A percentile compares a stretch with the other conserved stretches of the same genome.
These are phyloP conservation scores for Tetragonisca angustula DNA, from an alignment of 2,888 invertebrate species.

Conservation along the genomic window DNA sequence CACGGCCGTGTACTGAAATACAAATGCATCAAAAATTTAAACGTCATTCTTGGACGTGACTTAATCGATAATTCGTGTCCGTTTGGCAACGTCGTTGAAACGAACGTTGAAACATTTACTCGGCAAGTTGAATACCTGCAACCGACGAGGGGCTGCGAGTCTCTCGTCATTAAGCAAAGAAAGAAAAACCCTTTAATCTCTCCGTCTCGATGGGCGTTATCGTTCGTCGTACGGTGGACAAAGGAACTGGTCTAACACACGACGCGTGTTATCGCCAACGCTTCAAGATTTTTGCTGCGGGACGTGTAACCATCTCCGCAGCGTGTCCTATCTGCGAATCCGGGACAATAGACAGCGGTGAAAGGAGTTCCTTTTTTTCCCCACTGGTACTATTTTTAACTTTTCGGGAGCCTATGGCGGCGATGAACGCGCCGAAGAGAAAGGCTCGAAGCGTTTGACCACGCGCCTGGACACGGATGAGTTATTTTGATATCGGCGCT, in stretches of 20 bases:
- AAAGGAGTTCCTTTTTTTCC: slow-evolving; percentile 68
- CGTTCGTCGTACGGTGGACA: slow-evolving; percentile 7
- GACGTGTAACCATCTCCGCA: slow-evolving; percentile 9
- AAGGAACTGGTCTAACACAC: slow-evolving; percentile 4
- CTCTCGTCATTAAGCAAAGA: background rate
- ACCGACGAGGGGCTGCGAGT: background rate
- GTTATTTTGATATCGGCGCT: slow-evolving; percentile 82
- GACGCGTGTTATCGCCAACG: slow-evolving; percentile 32
- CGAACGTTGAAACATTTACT: background rate
- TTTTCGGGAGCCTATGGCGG: slow-evolving; percentile 39
- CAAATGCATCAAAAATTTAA: slow-evolving; percentile 60
- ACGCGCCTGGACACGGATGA: slow-evolving; percentile 73
- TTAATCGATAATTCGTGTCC: slow-evolving; percentile 65
- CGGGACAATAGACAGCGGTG: slow-evolving; percentile 64
- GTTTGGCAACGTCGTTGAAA: slow-evolving; percentile 46
- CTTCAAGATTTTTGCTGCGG: slow-evolving; percentile 59
- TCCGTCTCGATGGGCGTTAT: background rate
- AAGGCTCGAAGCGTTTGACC: slow-evolving; percentile 65
- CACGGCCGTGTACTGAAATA: slow-evolving; percentile 50
- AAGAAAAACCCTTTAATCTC: slow-evolving; percentile 1
- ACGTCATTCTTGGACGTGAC: slow-evolving; percentile 57
- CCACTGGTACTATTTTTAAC: slow-evolving; percentile 66
- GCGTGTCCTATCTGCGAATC: slow-evolving; percentile 57
- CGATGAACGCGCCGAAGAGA: slow-evolving; percentile 45
- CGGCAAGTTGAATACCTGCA: background rate